These are phyloP conservation scores for Mystacornis crossleyi DNA, from an alignment of 2,113 vertebrate species.

Conservation along the genomic window DNA sequence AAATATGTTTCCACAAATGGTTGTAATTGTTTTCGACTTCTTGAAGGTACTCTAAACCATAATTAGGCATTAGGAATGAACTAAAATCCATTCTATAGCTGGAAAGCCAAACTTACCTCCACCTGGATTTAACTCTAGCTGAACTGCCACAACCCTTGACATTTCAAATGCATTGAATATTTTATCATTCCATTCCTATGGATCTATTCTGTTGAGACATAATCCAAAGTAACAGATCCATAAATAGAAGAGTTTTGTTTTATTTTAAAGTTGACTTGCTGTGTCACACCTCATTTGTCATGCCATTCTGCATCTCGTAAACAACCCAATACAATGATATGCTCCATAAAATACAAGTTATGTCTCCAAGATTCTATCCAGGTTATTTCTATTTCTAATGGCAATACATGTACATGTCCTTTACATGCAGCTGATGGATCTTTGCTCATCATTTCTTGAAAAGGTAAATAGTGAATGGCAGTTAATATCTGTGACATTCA, in stretches of 20 bases:
- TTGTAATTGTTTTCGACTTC: not conserved
- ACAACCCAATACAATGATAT: constrained; percentile 15
- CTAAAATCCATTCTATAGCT: not conserved
- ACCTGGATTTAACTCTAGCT: not conserved
- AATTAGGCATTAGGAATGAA: not conserved
- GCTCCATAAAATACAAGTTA: not conserved
- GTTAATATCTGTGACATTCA: not conserved
- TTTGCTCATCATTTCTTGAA: not conserved
- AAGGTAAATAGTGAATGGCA: not conserved
- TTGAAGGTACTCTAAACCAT: not conserved
- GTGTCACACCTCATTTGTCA: constrained; percentile 40
- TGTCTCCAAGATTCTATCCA: not conserved
- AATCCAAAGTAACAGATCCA: constrained; percentile 40
- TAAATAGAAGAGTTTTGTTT: constrained; percentile 42
- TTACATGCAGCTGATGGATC: not conserved
- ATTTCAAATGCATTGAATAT: constrained; percentile 50
- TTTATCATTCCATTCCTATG: constrained; percentile 38
- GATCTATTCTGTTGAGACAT: constrained; percentile 3
- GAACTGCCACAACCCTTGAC: constrained; percentile 35
- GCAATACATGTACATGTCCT: not conserved
- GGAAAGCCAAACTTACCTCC: not conserved
- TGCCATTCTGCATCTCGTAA: not conserved
- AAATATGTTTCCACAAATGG: not conserved
- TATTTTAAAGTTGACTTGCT: constrained; percentile 55
- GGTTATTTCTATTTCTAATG: not conserved